These are phyloP conservation scores for Rhingia rostrata DNA, from an alignment of 2,888 invertebrate species.

Conservation along the genomic window DNA sequence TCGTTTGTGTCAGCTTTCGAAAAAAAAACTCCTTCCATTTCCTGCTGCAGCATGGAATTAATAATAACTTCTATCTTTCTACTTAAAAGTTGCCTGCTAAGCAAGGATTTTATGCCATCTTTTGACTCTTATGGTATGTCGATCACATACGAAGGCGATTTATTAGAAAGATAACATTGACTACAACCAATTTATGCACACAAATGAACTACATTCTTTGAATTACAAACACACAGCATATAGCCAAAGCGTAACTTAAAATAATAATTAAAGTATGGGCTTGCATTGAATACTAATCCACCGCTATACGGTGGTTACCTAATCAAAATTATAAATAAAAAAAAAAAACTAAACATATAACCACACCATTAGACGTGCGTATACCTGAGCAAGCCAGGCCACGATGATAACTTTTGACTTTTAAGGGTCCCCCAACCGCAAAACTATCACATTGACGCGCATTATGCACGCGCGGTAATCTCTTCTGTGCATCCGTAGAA, in stretches of 20 bases:
- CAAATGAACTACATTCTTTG: constrained; percentile 69
- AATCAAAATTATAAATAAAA: constrained; percentile 53
- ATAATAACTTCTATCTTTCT: neutral
- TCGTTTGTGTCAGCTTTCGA: neutral
- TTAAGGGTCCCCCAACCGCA: constrained; percentile 57
- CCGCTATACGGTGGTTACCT: constrained; percentile 62
- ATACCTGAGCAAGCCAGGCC: constrained; percentile 42
- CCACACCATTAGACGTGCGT: constrained; percentile 67
- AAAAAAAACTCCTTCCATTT: constrained; percentile 17
- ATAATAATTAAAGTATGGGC: constrained; percentile 58
- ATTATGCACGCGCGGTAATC: constrained; percentile 62
- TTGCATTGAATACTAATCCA: constrained; percentile 58
- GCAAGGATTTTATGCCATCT: constrained; percentile 41
- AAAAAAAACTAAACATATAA: constrained; percentile 26
- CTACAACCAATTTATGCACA: constrained; percentile 71
- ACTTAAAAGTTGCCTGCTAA: constrained; percentile 13
- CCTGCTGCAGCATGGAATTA: constrained; percentile 27
- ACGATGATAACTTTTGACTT: constrained; percentile 67
- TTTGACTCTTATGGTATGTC: constrained; percentile 36
- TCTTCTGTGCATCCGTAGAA: constrained; percentile 44
- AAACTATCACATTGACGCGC: constrained; percentile 39
- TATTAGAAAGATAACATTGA: constrained; percentile 72
- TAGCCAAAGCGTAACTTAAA: constrained; percentile 44
- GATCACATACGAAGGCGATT: constrained; percentile 68
- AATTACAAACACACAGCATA: constrained; percentile 57